Percentiles rank a stretch among this genome's conserved stretches.
These are phyloP conservation scores for Cotesia chilonis DNA, from an alignment of 1,140 invertebrate genomes.

Conservation along the genomic window DNA sequence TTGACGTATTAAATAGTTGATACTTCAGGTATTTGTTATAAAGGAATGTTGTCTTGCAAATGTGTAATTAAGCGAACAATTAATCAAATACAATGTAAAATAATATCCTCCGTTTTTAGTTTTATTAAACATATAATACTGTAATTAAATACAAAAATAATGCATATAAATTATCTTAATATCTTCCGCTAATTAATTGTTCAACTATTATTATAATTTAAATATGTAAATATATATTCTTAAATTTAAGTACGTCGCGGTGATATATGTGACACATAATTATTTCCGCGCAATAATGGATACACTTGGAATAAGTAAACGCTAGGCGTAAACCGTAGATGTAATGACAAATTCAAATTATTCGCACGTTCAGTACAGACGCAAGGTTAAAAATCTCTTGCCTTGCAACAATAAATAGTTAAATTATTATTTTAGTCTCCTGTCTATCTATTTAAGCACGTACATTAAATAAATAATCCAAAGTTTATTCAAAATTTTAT, in stretches of 20 bases:
- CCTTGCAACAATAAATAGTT: background rate
- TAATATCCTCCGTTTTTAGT: too few species aligned
- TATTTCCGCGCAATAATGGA: slow-evolving; percentile 1
- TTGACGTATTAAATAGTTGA: too few species aligned
- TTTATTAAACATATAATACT: too few species aligned
- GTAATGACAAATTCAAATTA: slow-evolving; percentile 18
- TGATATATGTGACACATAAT: background rate
- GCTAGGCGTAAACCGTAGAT: background rate
- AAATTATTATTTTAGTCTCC: background rate
- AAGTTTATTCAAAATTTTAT: background rate
- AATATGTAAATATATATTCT: background rate
- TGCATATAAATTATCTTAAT: too few species aligned
- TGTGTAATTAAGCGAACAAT: too few species aligned
- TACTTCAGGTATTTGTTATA: too few species aligned
- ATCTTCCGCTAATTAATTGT: too few species aligned
- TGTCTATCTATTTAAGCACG: background rate
- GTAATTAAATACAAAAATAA: too few species aligned
- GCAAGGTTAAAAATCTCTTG: slow-evolving; percentile 12
- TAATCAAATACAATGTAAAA: too few species aligned
- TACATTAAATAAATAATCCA: background rate
- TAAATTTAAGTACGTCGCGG: background rate
- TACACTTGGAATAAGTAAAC: background rate
- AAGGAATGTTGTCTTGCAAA: too few species aligned
- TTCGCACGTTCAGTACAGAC: slow-evolving; percentile 14
- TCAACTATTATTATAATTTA: background rate